These are phyloP conservation scores for Periplaneta americana DNA, from an alignment of 1,140 invertebrate genomes.

Conservation along the genomic window DNA sequence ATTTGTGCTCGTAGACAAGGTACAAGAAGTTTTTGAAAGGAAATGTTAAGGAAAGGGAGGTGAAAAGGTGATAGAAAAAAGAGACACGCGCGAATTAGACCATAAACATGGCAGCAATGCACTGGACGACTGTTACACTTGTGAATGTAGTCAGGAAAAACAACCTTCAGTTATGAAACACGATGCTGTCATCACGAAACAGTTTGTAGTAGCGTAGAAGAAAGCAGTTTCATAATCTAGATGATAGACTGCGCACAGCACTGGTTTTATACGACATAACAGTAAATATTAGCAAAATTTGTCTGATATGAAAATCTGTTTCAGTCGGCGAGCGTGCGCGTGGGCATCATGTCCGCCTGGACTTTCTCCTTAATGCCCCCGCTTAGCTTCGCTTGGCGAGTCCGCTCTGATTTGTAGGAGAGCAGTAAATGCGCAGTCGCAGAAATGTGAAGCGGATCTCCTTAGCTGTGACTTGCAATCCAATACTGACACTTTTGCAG, in stretches of 20 bases:
- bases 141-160: not conserved
- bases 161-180: not conserved
- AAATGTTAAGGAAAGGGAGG: no score
- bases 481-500: no score
- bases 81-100: not conserved
- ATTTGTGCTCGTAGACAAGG: not conserved
- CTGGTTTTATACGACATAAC: no score
- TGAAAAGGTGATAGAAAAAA: no score
- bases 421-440: no score
- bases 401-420: no score
- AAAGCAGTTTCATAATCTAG: not conserved
- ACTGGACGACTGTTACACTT: not conserved
- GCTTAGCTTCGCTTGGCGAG: no score
- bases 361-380: not conserved
- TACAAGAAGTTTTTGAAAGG: no score
- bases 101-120: not conserved
- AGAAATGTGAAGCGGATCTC: no score
- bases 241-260: no score
- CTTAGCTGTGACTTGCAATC: no score
- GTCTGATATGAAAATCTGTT: not conserved
- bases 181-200: not conserved
- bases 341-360: not conserved
- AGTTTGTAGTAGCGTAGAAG: not conserved
- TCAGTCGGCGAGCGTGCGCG: not conserved
- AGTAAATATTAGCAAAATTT: not conserved